Evolutionary conservation across 2,888 invertebrate species (phyloP), one percentile per base, ranked within the genome.

Genomic region (Limenitis camilla): DNA sequence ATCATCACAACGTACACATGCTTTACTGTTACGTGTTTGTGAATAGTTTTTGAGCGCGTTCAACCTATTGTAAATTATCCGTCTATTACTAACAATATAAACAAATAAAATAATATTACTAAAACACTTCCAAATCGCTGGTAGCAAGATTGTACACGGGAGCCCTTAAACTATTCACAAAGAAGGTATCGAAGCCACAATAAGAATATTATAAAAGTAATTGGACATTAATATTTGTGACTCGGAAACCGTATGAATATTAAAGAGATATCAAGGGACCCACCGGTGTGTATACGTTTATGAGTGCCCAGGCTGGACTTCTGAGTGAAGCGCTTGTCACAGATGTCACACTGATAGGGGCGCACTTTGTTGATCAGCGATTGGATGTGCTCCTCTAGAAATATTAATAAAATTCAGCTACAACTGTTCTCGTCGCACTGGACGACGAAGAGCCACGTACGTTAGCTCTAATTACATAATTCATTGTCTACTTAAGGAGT

Each of bases 221-320:
- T 62, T 56, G 60, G 49, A 57, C 62, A 64, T 60, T 61, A 65
- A 73, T 2, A 19, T 19, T 81, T 85, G 85, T 82, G 85, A 79
- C 85, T 85, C 68, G 64, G 86, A 85, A 63, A 84, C 86, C 85
- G 71, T 72, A 72, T 68, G 71, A 72, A 79, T 76, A 78, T 73
- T 76, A 78, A 81, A 72, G 74, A 72, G 80, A 81, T 81, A 73
- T 81, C 78, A 81, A 80, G 83, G 83, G 85, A 88, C 88, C 88
- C 92, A 89, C 89, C 89, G 67, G 93, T 93, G 80, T 94, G 94
- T 69, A 92, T 92, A 74, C 93, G 90, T 79, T 93, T 93, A 88
- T 94, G 94, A 71, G 93, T 93, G 84, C 93, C 94, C 68, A 94
- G 89, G 84, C 93, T 93, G 76, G 93, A 93, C 86, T 94, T 94